phyloP scores from a whole-genome alignment of 2,888 invertebrate genomes.

The Minunthozetes semirufus region DNA sequence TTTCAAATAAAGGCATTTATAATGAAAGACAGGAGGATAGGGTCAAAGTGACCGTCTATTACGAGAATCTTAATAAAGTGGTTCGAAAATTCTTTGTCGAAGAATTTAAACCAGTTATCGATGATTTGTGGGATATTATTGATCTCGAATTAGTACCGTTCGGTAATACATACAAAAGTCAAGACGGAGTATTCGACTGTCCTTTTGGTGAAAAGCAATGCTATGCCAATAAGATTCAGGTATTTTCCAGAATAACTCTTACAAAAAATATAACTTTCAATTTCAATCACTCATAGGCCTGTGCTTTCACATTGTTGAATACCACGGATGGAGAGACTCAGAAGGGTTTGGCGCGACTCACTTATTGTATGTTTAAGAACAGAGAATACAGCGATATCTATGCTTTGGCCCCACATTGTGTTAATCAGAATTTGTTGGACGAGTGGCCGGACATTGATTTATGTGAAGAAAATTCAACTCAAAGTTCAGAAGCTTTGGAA shows the following conservation, averaged over 20 bases:
- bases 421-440: not conserved
- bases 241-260: not conserved
- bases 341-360: not conserved
- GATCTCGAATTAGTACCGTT: constrained; percentile 33
- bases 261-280: not conserved
- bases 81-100: constrained; percentile 28
- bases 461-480: not conserved
- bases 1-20: too few species aligned
- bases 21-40: not conserved
- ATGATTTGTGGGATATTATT: constrained; percentile 10
- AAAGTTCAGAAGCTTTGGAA: too few species aligned
- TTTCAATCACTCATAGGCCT: not conserved
- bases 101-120: constrained; percentile 14
- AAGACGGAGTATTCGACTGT: constrained; percentile 1
- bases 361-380: constrained; percentile 34
- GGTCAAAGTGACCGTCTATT: constrained; percentile 28
- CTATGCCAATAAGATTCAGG: constrained; percentile 30
- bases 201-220: constrained; percentile 31
- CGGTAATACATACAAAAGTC: not conserved
- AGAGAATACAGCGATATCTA: constrained; percentile 13
- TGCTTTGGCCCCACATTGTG: constrained; percentile 25
- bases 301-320: not conserved
- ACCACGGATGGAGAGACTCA: not conserved
- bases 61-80: constrained; percentile 25
- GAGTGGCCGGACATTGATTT: constrained; percentile 22